Conservation (phyloP, 92 coral and sea anemone species). For the Palythoa grandiflora region DNA sequence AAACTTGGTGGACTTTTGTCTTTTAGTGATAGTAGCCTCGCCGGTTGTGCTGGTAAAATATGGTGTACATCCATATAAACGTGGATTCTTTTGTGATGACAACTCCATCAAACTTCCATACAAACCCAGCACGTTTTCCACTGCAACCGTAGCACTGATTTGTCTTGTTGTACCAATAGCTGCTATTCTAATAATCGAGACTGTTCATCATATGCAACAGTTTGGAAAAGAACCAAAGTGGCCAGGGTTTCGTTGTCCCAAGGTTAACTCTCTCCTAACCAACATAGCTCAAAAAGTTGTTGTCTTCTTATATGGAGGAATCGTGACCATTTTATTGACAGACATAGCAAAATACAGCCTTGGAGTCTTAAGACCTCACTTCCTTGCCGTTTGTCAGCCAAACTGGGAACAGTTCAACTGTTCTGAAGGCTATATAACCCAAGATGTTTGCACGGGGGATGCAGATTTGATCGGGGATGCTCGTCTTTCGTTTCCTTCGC, state of each 20-base stretch:
- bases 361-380: constrained; percentile 59
- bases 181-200: neutral
- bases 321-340: constrained; percentile 23
- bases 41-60: constrained; percentile 28
- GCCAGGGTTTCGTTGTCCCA: neutral
- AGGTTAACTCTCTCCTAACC: neutral
- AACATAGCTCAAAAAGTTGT: neutral
- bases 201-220: neutral
- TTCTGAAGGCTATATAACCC: constrained; percentile 50
- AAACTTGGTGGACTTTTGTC: constrained; percentile 8
- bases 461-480: constrained; percentile 41
- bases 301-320: constrained; percentile 51
- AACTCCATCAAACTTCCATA: constrained; percentile 48
- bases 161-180: constrained; percentile 18
- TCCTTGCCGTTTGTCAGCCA: constrained; percentile 59
- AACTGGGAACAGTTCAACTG: constrained; percentile 41
- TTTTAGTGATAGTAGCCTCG: neutral
- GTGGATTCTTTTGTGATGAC: constrained; percentile 60
- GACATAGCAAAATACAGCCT: constrained; percentile 52
- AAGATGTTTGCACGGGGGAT: constrained; percentile 56
- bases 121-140: constrained; percentile 33
- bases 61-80: constrained; percentile 20
- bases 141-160: neutral
- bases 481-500: constrained; percentile 42
- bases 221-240: neutral